Evolutionary conservation across 2,113 vertebrate species (phyloP).

Genomic region (Takifugu bimaculatus): DNA sequence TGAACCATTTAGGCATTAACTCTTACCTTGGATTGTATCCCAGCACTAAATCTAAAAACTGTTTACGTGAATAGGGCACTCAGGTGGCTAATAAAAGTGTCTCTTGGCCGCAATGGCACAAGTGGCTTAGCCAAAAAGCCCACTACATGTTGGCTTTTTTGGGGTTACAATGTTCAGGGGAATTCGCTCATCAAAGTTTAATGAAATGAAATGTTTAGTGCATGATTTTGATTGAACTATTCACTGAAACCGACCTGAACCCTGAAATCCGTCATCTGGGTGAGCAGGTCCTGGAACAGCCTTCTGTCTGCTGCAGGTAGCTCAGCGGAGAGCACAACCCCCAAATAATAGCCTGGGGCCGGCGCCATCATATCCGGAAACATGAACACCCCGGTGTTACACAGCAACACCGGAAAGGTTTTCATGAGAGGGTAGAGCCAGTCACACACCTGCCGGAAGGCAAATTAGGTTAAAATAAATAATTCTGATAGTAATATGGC

Average conservation of each 20-base stretch:
- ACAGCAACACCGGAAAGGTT: slow-evolving; percentile 89
- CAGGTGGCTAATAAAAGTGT: too few species aligned
- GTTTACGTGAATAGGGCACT: too few species aligned
- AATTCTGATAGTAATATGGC: neutral
- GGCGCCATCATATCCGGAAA: slow-evolving; percentile 93
- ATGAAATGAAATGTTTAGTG: too few species aligned
- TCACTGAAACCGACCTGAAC: slow-evolving; percentile 82
- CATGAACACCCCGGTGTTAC: slow-evolving; percentile 92
- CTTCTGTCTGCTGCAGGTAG: slow-evolving; percentile 81
- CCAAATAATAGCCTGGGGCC: slow-evolving; percentile 85
- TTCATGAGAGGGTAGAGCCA: slow-evolving; percentile 94
- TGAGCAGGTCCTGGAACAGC: slow-evolving; percentile 87
- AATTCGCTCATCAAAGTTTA: too few species aligned
- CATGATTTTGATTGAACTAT: neutral
- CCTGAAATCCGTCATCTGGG: slow-evolving; percentile 90
- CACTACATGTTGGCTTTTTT: too few species aligned
- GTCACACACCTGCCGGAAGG: slow-evolving; percentile 84
- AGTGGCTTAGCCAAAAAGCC: too few species aligned
- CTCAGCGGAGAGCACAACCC: slow-evolving; percentile 91
- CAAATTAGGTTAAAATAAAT: neutral
- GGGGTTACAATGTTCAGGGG: too few species aligned
- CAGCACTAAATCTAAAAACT: too few species aligned
- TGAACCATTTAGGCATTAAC: too few species aligned
- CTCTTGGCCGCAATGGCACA: too few species aligned
- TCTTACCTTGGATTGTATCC: too few species aligned